Evolutionary conservation across 2,113 vertebrate genomes (phyloP).

Genomic region (Alectura lathami): DNA sequence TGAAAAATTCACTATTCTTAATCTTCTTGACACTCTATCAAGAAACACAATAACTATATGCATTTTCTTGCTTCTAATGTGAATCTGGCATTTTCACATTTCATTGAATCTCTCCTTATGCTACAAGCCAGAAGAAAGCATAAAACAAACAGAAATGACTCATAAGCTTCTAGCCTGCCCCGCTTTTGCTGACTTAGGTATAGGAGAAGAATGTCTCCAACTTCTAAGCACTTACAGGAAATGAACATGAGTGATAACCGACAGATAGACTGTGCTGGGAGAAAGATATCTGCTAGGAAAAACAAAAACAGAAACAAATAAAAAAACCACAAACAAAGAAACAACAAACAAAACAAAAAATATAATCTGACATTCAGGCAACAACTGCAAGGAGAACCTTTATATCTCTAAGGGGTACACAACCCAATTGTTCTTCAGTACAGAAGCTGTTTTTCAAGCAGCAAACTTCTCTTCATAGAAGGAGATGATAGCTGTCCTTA

Average conservation of each 20-base stretch:
- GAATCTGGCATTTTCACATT: neutral
- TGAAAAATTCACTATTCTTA: neutral
- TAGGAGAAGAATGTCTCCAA: neutral
- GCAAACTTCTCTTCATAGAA: neutral
- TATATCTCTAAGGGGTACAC: neutral
- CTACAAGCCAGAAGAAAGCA: neutral
- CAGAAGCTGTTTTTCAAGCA: neutral
- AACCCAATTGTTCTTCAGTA: neutral
- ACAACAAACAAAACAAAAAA: no score
- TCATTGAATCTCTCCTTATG: neutral
- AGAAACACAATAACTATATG: fast-evolving
- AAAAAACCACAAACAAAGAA: no score
- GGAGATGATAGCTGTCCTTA: neutral
- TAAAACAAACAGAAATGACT: neutral
- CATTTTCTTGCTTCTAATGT: neutral
- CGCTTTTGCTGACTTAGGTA: neutral
- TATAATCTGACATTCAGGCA: neutral
- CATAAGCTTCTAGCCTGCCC: neutral
- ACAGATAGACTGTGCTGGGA: neutral
- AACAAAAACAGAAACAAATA: no score
- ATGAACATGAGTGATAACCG: neutral
- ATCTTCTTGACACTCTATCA: neutral
- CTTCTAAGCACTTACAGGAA: neutral
- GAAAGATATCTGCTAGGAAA: neutral
- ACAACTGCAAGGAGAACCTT: neutral